Percentiles rank a stretch among this genome's conserved stretches.
Conservation (phyloP, 2,797 vertebrate genomes). For the Thaleichthys pacificus region DNA sequence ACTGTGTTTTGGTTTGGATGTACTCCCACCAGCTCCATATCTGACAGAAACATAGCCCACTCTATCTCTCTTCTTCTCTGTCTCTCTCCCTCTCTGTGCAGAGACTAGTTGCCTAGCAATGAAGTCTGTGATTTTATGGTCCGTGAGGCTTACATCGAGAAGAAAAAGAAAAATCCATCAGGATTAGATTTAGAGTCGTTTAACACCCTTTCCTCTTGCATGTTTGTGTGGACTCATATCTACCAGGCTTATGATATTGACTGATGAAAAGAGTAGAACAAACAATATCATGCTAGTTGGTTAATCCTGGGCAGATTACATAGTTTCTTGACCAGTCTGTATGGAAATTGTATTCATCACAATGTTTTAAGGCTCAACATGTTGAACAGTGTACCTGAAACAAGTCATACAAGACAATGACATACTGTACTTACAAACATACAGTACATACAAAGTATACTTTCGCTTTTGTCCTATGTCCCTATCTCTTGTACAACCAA, state of each 20-base stretch:
- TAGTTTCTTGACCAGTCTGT: constrained; percentile 40
- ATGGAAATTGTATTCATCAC: constrained; percentile 21
- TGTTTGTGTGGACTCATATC: constrained; percentile 38
- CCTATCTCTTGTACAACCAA: constrained; percentile 30
- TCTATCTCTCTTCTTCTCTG: constrained; percentile 25
- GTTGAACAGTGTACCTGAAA: constrained; percentile 52
- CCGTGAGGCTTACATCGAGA: constrained; percentile 69
- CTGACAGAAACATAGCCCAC: constrained; percentile 60
- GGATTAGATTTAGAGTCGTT: constrained; percentile 65
- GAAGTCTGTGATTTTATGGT: constrained; percentile 79
- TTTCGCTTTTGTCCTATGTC: background rate
- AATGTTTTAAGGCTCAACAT: constrained; percentile 36
- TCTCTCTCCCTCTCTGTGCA: constrained; percentile 61
- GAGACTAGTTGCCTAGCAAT: constrained; percentile 85
- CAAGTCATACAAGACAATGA: background rate
- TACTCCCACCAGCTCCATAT: constrained; percentile 69
- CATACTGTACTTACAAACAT: background rate
- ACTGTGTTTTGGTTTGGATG: constrained; percentile 65
- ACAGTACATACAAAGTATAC: background rate
- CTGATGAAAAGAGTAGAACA: constrained; percentile 31
- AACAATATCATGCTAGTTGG: constrained; percentile 36
- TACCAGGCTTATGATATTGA: constrained; percentile 38
- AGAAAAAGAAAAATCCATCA: constrained; percentile 58
- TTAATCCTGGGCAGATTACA: constrained; percentile 40
- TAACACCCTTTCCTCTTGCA: constrained; percentile 45